phyloP scores from a whole-genome alignment of 2,888 invertebrate species.

The Cecidostiba fungosa region DNA sequence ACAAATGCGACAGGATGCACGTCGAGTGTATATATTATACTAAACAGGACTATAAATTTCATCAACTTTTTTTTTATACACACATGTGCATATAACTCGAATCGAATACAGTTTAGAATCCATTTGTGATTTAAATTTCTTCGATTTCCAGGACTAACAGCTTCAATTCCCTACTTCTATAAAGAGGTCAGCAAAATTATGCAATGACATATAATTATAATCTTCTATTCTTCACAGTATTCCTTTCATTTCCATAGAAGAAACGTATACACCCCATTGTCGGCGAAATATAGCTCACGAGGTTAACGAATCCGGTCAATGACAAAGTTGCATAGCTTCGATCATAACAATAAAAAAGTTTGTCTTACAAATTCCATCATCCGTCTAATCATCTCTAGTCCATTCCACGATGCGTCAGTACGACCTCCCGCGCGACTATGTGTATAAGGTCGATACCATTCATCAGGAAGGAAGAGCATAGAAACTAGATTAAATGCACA shows the following conservation, averaged over 20 bases:
- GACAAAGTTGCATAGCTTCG: no score
- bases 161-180: not conserved
- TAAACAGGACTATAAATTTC: no score
- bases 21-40: no score
- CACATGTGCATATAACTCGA: not conserved
- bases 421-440: not conserved
- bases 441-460: slow-evolving; percentile 13
- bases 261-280: no score
- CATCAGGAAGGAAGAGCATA: not conserved
- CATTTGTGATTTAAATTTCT: slow-evolving; percentile 6
- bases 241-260: no score
- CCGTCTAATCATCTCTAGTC: not conserved
- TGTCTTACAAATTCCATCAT: not conserved
- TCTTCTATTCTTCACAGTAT: no score
- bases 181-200: no score
- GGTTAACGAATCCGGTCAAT: not conserved
- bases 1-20: no score
- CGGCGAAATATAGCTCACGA: not conserved
- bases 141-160: not conserved
- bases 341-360: not conserved
- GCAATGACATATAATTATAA: no score
- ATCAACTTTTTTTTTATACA: no score
- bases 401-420: not conserved
- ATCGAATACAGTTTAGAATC: not conserved
- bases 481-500: slow-evolving; percentile 18